Conservation (phyloP, 2,797 vertebrate genomes). For the Sebastolobus altivelis region DNA sequence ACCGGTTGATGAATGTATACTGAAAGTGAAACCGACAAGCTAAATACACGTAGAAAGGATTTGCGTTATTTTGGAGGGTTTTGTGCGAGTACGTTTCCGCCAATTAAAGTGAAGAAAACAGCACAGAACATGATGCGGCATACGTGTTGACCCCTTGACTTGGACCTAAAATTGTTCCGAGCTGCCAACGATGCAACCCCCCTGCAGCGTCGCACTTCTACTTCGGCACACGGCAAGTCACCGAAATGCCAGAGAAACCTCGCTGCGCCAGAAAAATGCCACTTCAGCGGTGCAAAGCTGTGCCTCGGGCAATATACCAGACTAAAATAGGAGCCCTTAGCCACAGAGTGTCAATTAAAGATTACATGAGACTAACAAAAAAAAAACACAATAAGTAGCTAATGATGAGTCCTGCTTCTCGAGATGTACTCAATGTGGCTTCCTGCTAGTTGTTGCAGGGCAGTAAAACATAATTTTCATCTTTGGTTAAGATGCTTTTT, state of each 20-base stretch:
- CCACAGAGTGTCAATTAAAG: slow-evolving; percentile 9
- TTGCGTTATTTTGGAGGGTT: slow-evolving; percentile 3
- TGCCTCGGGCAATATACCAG: background rate
- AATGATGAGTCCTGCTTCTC: background rate
- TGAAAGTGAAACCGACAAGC: slow-evolving; percentile 56
- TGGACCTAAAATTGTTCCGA: background rate
- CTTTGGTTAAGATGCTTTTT: slow-evolving; percentile 13
- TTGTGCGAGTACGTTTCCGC: slow-evolving; percentile 12
- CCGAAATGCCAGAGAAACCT: slow-evolving; percentile 26
- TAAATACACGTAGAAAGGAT: slow-evolving; percentile 24
- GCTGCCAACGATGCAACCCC: background rate
- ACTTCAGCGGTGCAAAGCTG: slow-evolving; percentile 1
- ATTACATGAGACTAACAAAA: slow-evolving; percentile 13
- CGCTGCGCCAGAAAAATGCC: slow-evolving; percentile 9
- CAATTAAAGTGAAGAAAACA: slow-evolving; percentile 12
- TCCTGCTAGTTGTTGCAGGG: background rate
- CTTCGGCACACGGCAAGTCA: slow-evolving; percentile 27
- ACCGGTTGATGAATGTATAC: slow-evolving; percentile 53
- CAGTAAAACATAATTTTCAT: background rate
- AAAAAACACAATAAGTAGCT: background rate
- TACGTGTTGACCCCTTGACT: background rate
- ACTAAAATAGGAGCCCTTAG: slow-evolving; percentile 11
- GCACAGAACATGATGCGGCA: background rate
- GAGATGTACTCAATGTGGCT: background rate
- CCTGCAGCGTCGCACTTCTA: background rate